Percentiles rank a stretch among this genome's conserved stretches.
phyloP scores from a whole-genome alignment of 2,113 vertebrate species.

The Mustela lutreola region DNA sequence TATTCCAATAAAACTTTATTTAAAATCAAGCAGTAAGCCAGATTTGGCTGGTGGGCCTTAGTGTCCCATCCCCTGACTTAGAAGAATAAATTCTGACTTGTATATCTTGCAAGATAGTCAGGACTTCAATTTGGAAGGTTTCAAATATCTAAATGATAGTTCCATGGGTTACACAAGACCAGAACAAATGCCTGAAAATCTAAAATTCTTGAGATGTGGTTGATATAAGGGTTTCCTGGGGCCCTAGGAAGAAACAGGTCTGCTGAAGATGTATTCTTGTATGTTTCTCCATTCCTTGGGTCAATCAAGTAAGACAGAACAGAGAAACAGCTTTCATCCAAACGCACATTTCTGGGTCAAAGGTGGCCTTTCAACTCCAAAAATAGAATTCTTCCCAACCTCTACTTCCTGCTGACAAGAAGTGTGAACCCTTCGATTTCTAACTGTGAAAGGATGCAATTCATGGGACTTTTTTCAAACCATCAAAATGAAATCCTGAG shows the following conservation, averaged over 20 bases:
- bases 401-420: slow-evolving; percentile 79
- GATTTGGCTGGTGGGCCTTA: background rate
- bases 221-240: background rate
- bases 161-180: background rate
- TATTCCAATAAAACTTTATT: slow-evolving; percentile 17
- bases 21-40: background rate
- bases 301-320: slow-evolving; percentile 72
- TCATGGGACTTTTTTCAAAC: slow-evolving; percentile 56
- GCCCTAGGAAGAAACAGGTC: background rate
- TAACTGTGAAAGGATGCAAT: slow-evolving; percentile 76
- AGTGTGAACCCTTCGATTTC: slow-evolving; percentile 69
- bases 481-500: slow-evolving; percentile 63
- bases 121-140: slow-evolving; percentile 38
- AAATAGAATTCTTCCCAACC: slow-evolving; percentile 78
- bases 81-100: slow-evolving; percentile 30
- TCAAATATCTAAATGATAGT: slow-evolving; percentile 37
- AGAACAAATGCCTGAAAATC: slow-evolving; percentile 46
- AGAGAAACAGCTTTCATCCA: slow-evolving; percentile 63
- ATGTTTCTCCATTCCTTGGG: slow-evolving; percentile 36
- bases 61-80: background rate
- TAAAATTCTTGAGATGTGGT: slow-evolving; percentile 12
- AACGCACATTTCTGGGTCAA: slow-evolving; percentile 74
- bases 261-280: background rate
- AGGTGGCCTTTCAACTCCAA: slow-evolving; percentile 80
- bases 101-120: background rate